Percentiles rank a stretch among this genome's conserved stretches.
Evolutionary conservation across 2,888 invertebrate species (phyloP).

Genomic region (Aphodius sticticus): DNA sequence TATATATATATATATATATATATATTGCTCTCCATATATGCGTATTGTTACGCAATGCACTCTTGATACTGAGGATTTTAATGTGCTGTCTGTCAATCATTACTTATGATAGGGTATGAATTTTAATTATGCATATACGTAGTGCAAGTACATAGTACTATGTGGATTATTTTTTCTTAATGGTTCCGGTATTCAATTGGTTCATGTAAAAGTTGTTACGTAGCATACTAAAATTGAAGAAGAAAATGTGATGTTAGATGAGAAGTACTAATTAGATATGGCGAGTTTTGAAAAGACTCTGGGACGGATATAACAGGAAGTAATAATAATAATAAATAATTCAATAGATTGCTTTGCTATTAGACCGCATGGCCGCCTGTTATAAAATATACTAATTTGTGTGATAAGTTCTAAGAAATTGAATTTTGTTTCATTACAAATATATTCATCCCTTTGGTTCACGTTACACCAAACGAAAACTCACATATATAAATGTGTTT

Average conservation of each 20-base stretch:
- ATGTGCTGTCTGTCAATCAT: not conserved
- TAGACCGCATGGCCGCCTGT: not conserved
- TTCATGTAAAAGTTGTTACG: not conserved
- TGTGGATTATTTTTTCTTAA: not conserved
- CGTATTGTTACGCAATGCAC: not conserved
- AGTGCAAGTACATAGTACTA: not conserved
- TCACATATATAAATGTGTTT: too few species aligned
- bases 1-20: too few species aligned
- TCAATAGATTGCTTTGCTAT: not conserved
- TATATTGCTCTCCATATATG: not conserved
- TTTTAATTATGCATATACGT: not conserved
- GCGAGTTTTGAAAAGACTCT: not conserved
- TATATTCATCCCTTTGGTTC: too few species aligned
- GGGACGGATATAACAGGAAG: not conserved
- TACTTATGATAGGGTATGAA: not conserved
- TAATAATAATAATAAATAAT: conserved; percentile 4
- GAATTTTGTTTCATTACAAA: too few species aligned
- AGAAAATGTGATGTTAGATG: not conserved
- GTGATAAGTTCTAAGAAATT: too few species aligned
- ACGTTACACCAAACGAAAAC: too few species aligned
- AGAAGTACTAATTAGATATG: not conserved
- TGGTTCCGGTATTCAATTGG: not conserved
- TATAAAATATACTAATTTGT: not conserved
- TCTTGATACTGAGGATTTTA: not conserved
- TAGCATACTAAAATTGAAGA: not conserved